Conservation (phyloP, 2,888 invertebrate genomes). For the Pilophorus perplexus region DNA sequence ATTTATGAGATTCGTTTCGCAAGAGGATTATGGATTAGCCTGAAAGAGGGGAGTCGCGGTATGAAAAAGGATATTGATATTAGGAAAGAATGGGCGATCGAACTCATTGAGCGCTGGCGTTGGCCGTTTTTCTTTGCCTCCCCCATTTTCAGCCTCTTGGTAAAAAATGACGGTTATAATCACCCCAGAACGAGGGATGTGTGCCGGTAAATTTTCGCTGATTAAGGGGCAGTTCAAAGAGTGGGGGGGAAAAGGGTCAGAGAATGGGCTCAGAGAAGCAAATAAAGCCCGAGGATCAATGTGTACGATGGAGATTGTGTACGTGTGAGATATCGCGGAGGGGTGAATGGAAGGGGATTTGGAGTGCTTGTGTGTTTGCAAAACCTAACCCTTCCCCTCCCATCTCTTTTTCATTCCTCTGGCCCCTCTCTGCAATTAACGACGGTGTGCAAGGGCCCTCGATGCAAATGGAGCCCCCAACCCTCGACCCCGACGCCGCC, state of each 20-base stretch:
- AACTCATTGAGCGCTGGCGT: too few species aligned
- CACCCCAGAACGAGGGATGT: not conserved
- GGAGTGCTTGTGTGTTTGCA: conserved; percentile 17
- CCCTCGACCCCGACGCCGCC: not conserved
- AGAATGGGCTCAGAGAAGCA: not conserved
- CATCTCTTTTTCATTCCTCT: conserved; percentile 21
- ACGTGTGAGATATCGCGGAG: conserved; percentile 1
- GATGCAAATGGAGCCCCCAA: conserved; percentile 32
- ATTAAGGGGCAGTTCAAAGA: not conserved
- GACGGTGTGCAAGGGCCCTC: conserved; percentile 36
- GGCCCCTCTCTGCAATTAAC: conserved; percentile 22
- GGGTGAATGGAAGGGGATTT: too few species aligned
- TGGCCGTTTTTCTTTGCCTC: too few species aligned
- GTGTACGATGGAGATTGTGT: conserved; percentile 5
- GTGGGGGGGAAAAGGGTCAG: not conserved
- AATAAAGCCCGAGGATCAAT: conserved; percentile 8
- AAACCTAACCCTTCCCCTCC: conserved; percentile 10
- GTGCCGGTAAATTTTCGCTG: not conserved
- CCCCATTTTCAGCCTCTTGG: too few species aligned
- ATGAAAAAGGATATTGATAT: too few species aligned
- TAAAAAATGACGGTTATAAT: conserved; percentile 5
- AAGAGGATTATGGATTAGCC: too few species aligned
- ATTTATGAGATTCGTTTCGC: too few species aligned
- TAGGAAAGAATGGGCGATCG: too few species aligned
- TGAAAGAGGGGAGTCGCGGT: too few species aligned